Conservation (phyloP, 2,888 invertebrate species). For the Caenorhabditis japonica region DNA sequence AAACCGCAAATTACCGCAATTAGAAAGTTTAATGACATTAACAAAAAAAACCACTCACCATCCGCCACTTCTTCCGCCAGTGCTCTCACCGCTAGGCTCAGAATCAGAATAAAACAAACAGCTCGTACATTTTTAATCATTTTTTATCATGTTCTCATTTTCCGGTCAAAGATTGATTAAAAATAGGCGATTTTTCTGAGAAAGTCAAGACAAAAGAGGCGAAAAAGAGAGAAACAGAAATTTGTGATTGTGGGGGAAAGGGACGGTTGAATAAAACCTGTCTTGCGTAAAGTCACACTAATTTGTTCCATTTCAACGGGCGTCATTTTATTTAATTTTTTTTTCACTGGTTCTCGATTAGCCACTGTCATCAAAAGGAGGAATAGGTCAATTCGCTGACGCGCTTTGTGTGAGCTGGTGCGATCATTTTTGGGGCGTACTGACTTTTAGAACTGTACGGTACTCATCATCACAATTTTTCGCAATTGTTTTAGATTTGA, state of each 20-base stretch:
- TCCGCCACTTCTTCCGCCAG: conserved; percentile 13
- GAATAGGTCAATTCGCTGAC: too few species aligned
- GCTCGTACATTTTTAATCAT: conserved; percentile 26
- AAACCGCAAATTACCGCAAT: too few species aligned
- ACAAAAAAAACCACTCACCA: too few species aligned
- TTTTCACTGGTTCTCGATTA: too few species aligned
- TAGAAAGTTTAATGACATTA: too few species aligned
- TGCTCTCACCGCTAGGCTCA: conserved; percentile 15
- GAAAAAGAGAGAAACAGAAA: conserved; percentile 19
- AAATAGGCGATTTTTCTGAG: conserved; percentile 5
- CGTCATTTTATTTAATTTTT: too few species aligned
- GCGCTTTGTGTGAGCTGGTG: too few species aligned
- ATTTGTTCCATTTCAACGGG: conserved; percentile 26
- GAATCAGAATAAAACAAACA: conserved; percentile 15
- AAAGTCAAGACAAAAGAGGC: conserved; percentile 21
- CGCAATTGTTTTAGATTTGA: too few species aligned
- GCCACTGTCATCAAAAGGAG: too few species aligned
- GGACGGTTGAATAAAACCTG: conserved; percentile 40
- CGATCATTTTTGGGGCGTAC: too few species aligned
- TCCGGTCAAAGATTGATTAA: conserved; percentile 25
- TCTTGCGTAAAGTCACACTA: conserved; percentile 35
- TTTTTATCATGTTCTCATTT: conserved; percentile 36
- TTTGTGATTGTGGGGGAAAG: conserved; percentile 15
- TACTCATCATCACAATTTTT: too few species aligned
- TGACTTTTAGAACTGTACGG: too few species aligned